A percentile compares a stretch with the other conserved stretches of the same genome.
Evolutionary conservation across 2,113 vertebrate genomes (phyloP).

Genomic region (Clarias macrocephalus): DNA sequence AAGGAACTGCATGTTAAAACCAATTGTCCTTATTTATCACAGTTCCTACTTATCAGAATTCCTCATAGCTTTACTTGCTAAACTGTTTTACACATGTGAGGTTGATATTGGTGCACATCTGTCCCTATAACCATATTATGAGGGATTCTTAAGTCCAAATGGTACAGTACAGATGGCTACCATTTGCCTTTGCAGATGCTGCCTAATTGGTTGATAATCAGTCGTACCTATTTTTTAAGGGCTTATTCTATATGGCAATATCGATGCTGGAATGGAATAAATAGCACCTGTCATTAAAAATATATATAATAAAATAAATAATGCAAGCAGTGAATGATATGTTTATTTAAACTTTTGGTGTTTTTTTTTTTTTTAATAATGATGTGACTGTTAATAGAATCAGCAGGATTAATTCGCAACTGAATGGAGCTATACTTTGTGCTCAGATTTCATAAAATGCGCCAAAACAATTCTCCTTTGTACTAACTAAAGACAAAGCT

Average conservation of each 20-base stretch:
- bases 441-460: too few species aligned
- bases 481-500: too few species aligned
- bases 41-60: not conserved
- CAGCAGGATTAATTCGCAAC: too few species aligned
- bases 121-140: not conserved
- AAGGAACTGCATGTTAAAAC: not conserved
- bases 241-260: not conserved
- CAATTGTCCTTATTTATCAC: not conserved
- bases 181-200: slow-evolving; percentile 4
- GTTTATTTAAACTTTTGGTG: not conserved
- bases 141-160: not conserved
- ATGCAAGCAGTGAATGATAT: not conserved
- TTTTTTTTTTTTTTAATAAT: too few species aligned
- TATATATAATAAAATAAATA: not conserved
- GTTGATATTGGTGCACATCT: not conserved
- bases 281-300: not conserved
- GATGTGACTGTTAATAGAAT: too few species aligned
- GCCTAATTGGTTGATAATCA: not conserved
- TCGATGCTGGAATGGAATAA: not conserved
- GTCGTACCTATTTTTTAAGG: not conserved
- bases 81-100: slow-evolving; percentile 2
- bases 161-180: not conserved
- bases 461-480: too few species aligned
- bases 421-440: too few species aligned
- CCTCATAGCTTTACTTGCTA: not conserved